phyloP scores from a whole-genome alignment of 1,140 invertebrate genomes.

The Coelopa frigida region DNA sequence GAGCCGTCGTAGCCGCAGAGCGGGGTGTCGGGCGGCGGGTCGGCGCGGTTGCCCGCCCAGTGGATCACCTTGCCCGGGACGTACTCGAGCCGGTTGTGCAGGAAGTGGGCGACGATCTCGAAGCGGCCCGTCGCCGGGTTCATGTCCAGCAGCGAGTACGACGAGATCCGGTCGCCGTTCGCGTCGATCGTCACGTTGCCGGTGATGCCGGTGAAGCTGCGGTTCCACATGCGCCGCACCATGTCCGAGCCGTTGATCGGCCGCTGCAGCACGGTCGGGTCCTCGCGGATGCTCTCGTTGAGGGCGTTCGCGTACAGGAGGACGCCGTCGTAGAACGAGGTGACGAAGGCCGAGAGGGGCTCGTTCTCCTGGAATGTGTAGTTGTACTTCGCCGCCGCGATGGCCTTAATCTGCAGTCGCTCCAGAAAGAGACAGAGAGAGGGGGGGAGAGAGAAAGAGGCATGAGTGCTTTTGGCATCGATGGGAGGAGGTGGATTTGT shows the following conservation, averaged over 20 bases:
- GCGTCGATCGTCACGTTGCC: slow-evolving; percentile 84
- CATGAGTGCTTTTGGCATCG: no score
- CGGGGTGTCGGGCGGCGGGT: slow-evolving; percentile 75
- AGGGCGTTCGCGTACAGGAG: slow-evolving; percentile 85
- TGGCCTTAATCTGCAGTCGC: slow-evolving; percentile 68
- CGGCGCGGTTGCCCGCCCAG: slow-evolving; percentile 72
- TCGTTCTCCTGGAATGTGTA: slow-evolving; percentile 67
- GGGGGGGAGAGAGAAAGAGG: no score
- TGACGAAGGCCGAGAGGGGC: slow-evolving; percentile 77
- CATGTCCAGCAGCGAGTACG: slow-evolving; percentile 87
- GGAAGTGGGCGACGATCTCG: slow-evolving; percentile 51
- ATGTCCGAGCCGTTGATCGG: slow-evolving; percentile 57
- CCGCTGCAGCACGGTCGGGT: slow-evolving; percentile 51
- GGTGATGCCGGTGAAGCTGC: slow-evolving; percentile 75
- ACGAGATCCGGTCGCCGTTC: slow-evolving; percentile 84
- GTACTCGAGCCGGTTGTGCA: slow-evolving; percentile 52
- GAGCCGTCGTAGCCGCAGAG: slow-evolving; percentile 88
- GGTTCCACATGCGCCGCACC: slow-evolving; percentile 82
- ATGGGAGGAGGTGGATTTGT: no score
- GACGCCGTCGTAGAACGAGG: slow-evolving; percentile 92
- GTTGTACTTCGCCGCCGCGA: slow-evolving; percentile 72
- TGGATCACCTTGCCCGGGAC: slow-evolving; percentile 66
- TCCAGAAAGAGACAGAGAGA: slow-evolving; percentile 2
- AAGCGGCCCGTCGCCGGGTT: slow-evolving; percentile 74
- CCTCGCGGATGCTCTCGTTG: slow-evolving; percentile 71